These are phyloP conservation scores for Cephalotes varians DNA, from an alignment of 2,888 invertebrate genomes.

Conservation along the genomic window DNA sequence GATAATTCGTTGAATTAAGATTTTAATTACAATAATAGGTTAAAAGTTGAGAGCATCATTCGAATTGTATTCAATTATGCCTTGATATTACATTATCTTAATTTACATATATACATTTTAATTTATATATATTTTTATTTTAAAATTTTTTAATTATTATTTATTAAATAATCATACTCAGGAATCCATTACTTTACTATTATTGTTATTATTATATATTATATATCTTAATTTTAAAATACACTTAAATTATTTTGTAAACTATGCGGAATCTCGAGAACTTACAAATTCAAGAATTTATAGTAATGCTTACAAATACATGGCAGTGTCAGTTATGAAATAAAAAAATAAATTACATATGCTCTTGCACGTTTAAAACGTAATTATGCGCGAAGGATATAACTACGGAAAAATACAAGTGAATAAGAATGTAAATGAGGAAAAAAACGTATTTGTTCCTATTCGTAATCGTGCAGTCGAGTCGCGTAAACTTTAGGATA, in stretches of 20 bases:
- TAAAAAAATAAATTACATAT: conserved; percentile 2
- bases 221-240: too few species aligned
- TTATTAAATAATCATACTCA: too few species aligned
- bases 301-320: not conserved
- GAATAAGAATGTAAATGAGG: not conserved
- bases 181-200: too few species aligned
- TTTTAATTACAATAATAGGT: not conserved
- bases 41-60: not conserved
- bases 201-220: too few species aligned
- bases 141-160: not conserved
- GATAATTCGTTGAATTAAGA: not conserved
- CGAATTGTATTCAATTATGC: not conserved
- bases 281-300: not conserved
- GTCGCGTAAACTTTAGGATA: conserved; percentile 23
- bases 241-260: too few species aligned
- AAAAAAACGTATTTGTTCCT: not conserved
- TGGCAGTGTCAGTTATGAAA: not conserved
- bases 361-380: not conserved
- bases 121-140: too few species aligned
- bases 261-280: too few species aligned
- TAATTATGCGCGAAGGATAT: not conserved
- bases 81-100: not conserved
- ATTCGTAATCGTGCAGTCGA: not conserved
- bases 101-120: too few species aligned
- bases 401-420: conserved; percentile 1